phyloP scores from a whole-genome alignment of 1,140 invertebrate genomes.

The Hyles vespertilio region DNA sequence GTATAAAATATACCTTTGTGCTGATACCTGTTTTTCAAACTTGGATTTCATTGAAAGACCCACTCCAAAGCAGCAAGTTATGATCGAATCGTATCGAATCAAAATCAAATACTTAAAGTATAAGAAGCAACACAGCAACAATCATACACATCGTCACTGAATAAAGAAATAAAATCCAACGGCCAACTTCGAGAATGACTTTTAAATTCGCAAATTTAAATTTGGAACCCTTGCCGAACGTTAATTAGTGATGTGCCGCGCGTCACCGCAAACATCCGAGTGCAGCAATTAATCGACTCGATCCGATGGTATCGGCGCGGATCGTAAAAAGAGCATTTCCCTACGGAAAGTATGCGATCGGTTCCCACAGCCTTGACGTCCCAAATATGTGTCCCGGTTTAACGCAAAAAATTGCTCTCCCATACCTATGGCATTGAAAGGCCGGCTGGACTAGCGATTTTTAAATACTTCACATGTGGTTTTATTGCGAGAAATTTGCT shows the following conservation, averaged over 20 bases:
- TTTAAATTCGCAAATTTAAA: constrained; percentile 20
- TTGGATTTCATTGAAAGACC: no score
- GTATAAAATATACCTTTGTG: no score
- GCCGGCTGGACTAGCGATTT: constrained; percentile 13
- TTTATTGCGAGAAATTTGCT: no score
- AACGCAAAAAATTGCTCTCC: constrained; percentile 61
- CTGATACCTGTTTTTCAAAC: no score
- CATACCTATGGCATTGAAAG: constrained; percentile 40
- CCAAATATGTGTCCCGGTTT: constrained; percentile 46
- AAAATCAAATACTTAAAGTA: no score
- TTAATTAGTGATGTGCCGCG: constrained; percentile 23
- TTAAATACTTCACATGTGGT: background rate
- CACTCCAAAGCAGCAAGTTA: no score
- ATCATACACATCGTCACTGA: no score
- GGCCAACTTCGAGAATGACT: constrained; percentile 11
- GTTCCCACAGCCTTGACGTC: constrained; percentile 61
- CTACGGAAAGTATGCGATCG: constrained; percentile 51
- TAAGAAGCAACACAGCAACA: no score
- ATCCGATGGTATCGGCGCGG: constrained; percentile 48
- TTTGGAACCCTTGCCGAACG: constrained; percentile 13
- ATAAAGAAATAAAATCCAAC: background rate
- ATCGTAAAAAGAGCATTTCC: constrained; percentile 47
- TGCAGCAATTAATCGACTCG: constrained; percentile 48
- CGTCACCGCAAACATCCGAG: constrained; percentile 39
- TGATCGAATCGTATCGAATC: no score